Evolutionary conservation across 1,140 invertebrate species (phyloP).

Genomic region (Trichonephila inaurata): DNA sequence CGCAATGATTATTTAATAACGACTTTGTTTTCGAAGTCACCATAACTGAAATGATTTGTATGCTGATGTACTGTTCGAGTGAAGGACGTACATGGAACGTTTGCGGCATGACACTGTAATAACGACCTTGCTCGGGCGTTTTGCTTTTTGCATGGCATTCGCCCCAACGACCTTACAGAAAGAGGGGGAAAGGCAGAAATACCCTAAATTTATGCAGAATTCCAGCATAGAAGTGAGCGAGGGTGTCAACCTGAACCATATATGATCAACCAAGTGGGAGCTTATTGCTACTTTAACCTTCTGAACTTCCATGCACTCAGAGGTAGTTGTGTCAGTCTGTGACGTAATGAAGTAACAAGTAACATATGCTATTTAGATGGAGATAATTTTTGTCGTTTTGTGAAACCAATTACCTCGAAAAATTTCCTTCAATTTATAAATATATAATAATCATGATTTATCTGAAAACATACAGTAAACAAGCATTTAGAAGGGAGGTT

Average conservation of each 20-base stretch:
- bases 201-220: background rate
- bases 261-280: background rate
- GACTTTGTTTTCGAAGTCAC: background rate
- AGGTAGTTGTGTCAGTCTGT: background rate
- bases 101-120: background rate
- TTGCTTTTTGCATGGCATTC: background rate
- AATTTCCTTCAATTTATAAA: too few relatives aligned
- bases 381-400: too few relatives aligned
- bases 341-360: background rate
- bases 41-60: background rate
- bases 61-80: background rate
- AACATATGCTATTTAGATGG: background rate
- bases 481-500: too few relatives aligned
- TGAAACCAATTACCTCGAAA: too few relatives aligned
- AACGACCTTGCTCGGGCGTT: constrained; percentile 41
- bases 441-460: too few relatives aligned
- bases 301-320: background rate
- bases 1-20: too few relatives aligned
- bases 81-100: background rate
- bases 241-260: background rate
- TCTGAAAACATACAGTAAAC: too few relatives aligned
- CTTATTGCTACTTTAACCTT: constrained; percentile 27
- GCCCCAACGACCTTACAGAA: constrained; percentile 4
- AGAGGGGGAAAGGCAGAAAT: background rate
- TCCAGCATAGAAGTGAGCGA: background rate